phyloP scores from a whole-genome alignment of 2,113 vertebrate genomes.

The Pycnonotus jocosus region DNA sequence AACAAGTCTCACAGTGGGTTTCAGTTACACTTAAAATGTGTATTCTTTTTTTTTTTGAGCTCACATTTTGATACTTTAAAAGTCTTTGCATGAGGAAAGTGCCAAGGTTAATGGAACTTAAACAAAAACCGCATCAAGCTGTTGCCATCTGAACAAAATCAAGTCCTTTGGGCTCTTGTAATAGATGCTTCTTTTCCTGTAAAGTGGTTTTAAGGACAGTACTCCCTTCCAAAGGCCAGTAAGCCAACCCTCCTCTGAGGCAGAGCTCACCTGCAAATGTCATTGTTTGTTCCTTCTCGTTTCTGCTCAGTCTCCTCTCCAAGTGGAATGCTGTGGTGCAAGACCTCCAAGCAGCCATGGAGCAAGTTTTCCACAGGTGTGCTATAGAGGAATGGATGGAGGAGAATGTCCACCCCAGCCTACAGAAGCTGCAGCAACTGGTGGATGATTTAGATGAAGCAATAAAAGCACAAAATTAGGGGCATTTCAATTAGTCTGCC shows the following conservation, averaged over 20 bases:
- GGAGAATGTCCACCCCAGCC: slow-evolving; percentile 80
- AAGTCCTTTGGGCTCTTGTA: not conserved
- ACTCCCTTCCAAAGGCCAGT: not conserved
- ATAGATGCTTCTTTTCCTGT: not conserved
- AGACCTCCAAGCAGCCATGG: slow-evolving; percentile 80
- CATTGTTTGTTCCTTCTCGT: not conserved
- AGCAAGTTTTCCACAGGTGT: slow-evolving; percentile 72
- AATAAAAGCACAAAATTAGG: slow-evolving; percentile 16
- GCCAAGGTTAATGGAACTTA: not conserved
- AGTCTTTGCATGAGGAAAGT: not conserved
- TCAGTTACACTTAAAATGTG: not conserved
- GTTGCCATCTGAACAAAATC: not conserved
- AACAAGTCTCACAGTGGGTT: not conserved
- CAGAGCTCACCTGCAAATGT: not conserved
- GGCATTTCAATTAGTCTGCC: not conserved
- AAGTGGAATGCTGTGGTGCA: slow-evolving; percentile 69
- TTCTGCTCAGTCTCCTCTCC: slow-evolving; percentile 73
- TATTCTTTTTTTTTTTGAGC: not conserved
- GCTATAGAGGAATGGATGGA: slow-evolving; percentile 88
- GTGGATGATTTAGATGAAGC: slow-evolving; percentile 73
- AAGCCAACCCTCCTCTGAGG: not conserved
- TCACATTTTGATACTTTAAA: not conserved
- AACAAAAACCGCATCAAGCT: not conserved
- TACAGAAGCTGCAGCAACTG: slow-evolving; percentile 75
- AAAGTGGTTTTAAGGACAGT: not conserved